Percentiles rank a stretch among this genome's conserved stretches.
phyloP scores from a whole-genome alignment of 2,888 invertebrate species.

The Epistrophella euchroma region DNA sequence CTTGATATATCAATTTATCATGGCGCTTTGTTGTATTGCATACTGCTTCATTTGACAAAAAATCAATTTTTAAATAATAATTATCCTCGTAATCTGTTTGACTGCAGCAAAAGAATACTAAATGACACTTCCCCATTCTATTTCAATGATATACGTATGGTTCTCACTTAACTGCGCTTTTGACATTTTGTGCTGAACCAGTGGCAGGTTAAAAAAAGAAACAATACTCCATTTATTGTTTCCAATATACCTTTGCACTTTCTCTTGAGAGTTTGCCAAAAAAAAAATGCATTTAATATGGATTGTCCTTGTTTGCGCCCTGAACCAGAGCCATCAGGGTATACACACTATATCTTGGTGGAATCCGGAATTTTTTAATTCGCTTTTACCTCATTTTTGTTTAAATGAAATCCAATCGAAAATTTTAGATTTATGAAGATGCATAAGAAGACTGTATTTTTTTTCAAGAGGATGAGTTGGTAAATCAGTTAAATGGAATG shows the following conservation, averaged over 20 bases:
- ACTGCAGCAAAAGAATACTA: slow-evolving; percentile 4
- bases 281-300: background rate
- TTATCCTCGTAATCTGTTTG: background rate
- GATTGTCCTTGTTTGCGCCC: slow-evolving; percentile 4
- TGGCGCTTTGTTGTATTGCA: too few species aligned
- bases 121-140: background rate
- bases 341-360: background rate
- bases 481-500: background rate
- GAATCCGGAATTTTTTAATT: background rate
- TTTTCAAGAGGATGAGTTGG: background rate
- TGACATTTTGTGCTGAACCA: background rate
- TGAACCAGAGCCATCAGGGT: background rate
- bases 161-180: slow-evolving; percentile 18
- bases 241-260: slow-evolving; percentile 14
- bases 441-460: background rate
- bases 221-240: background rate
- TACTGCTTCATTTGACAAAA: background rate
- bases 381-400: background rate
- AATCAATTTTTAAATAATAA: background rate
- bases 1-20: too few species aligned
- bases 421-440: slow-evolving; percentile 11
- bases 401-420: background rate
- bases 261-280: slow-evolving; percentile 30
- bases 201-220: background rate
- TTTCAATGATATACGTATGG: background rate